Evolutionary conservation across 1,140 invertebrate species (phyloP).

Genomic region (Drosophila pandora): DNA sequence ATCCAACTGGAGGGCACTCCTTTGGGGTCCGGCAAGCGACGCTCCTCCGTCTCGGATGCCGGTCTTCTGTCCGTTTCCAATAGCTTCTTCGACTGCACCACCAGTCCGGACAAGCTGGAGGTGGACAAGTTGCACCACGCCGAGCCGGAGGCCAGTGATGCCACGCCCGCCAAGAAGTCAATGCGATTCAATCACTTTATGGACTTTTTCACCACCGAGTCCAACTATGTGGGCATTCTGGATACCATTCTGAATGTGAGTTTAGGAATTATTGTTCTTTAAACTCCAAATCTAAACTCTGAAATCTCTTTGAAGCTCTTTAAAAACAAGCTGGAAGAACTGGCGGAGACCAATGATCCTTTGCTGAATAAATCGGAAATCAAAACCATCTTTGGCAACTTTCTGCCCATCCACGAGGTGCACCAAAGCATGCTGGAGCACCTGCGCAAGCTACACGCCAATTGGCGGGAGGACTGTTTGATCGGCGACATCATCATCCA

Average conservation of each 20-base stretch:
- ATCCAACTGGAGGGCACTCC: slow-evolving; percentile 76
- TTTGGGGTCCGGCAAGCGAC: slow-evolving; percentile 86
- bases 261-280: not conserved
- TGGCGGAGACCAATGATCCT: slow-evolving; percentile 89
- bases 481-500: slow-evolving; percentile 95
- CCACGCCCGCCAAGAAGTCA: slow-evolving; percentile 86
- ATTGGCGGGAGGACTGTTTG: slow-evolving; percentile 93
- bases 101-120: slow-evolving; percentile 88
- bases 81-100: slow-evolving; percentile 93
- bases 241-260: slow-evolving; percentile 94
- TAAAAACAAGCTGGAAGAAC: slow-evolving; percentile 95
- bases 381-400: slow-evolving; percentile 98
- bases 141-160: slow-evolving; percentile 84
- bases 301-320: slow-evolving; percentile 89
- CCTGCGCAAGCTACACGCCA: slow-evolving; percentile 84
- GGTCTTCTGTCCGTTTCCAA: slow-evolving; percentile 91
- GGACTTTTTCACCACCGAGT: slow-evolving; percentile 97
- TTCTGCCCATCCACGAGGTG: slow-evolving; percentile 96
- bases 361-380: slow-evolving; percentile 96
- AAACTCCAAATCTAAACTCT: slow-evolving; percentile 35
- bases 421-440: slow-evolving; percentile 91
- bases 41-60: slow-evolving; percentile 92
- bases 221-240: slow-evolving; percentile 97
- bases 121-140: slow-evolving; percentile 75
- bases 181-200: slow-evolving; percentile 92